Base-by-base conservation (phyloP, 1,140 invertebrate species). In the Lasioglossum albipes region DNA sequence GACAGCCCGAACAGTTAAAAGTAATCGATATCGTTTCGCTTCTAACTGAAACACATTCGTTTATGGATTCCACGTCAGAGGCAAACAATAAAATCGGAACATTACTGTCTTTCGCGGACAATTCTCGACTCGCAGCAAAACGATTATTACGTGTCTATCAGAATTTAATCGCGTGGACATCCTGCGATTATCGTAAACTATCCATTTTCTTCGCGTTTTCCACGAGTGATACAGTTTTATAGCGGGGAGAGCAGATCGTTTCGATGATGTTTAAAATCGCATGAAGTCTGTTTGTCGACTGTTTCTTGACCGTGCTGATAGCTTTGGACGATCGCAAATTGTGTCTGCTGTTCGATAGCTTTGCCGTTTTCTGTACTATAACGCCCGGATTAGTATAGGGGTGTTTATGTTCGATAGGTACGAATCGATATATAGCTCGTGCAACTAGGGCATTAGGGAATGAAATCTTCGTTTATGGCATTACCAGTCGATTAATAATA, bases 161-260 rank as follows among this genome's bases (percentile, higher is more conserved):
- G 45, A 59, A 68, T 68, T 67, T n/a, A 22, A 67, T 68, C 7
- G 31, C 9, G 20, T 13, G 36, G 9, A 20, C 13, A 31, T 64
- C 2, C 42, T 2, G 36, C 42, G 22, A 49, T 64, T 31, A 64
- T 64, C 59, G 36, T 73, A 64, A 73, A 62, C 18, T 45, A 27
- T 68, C 66, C n/a, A 49, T 68, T 68, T 68, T n/a, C 62, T 4
- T 41, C 62, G 62, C 62, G 20, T 36, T 54, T 20, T 54, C 13
- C 62, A 16, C 42, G n/a, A 27, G 45, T 22, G 41, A 57, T 64
- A 31, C 7, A 18, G n/a, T 73, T 64, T 49, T 31, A 49, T 64
- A 18, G 59, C 4, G 3, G 41, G 2, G 18, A 22, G 22, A n/a
- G 9, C 16, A 20, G 45, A 71, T 3, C 18, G 22, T 27, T n/a